A percentile compares a stretch with the other conserved stretches of the same genome.
phyloP scores from a whole-genome alignment of 1,140 invertebrate species.

The Euura saliciscinereae region DNA sequence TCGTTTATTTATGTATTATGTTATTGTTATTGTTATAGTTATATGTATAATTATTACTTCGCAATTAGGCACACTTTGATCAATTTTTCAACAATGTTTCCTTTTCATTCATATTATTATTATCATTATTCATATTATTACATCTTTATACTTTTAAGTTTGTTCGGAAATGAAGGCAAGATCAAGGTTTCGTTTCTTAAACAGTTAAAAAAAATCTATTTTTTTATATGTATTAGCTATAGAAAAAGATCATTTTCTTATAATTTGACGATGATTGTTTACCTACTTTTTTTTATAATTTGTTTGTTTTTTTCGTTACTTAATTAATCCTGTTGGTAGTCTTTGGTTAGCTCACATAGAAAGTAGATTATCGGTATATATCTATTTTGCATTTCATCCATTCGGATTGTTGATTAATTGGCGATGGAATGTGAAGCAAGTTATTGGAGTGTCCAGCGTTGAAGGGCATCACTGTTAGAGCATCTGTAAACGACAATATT shows the following conservation, averaged over 20 bases:
- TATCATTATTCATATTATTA: too few relatives aligned
- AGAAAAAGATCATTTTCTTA: background rate
- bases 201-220: background rate
- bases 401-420: background rate
- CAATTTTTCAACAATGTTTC: background rate
- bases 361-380: background rate
- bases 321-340: background rate
- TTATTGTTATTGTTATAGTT: conserved; percentile 3
- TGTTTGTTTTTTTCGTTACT: background rate
- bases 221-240: background rate
- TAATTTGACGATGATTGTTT: background rate
- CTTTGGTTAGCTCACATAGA: conserved; percentile 8
- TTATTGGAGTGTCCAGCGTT: conserved; percentile 10
- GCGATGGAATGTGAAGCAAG: conserved; percentile 10
- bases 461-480: background rate
- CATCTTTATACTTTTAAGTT: background rate
- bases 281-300: background rate
- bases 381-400: background rate
- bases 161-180: conserved; percentile 9
- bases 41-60: background rate
- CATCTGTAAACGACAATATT: background rate
- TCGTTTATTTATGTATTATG: background rate
- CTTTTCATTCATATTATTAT: background rate
- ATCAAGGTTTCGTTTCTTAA: background rate
- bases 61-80: conserved; percentile 8